Conservation (phyloP, 2,888 invertebrate species). For the Diplazon laetatorius region DNA sequence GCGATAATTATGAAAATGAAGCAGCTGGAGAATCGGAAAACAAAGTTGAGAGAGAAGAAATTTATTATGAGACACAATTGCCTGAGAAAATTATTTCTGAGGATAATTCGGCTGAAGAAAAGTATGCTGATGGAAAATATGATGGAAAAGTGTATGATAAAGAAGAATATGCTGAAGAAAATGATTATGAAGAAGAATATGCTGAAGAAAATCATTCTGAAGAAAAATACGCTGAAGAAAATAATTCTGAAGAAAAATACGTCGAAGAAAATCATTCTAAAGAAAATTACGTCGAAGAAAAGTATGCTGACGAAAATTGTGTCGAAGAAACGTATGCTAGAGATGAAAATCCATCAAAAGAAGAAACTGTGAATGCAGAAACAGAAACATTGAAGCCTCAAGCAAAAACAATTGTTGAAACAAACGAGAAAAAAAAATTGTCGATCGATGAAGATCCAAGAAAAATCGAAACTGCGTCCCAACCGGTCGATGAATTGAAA, state of each 20-base stretch:
- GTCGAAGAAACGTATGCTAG: too few relatives aligned
- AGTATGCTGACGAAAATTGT: neutral
- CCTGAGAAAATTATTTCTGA: neutral
- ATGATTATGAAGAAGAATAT: neutral
- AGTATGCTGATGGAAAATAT: neutral
- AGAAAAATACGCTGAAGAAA: neutral
- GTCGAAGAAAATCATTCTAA: too few relatives aligned
- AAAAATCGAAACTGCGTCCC: neutral
- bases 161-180: too few relatives aligned
- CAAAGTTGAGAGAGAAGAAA: neutral
- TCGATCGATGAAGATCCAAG: neutral
- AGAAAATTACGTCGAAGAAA: neutral
- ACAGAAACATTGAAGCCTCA: neutral
- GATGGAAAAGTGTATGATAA: too few relatives aligned
- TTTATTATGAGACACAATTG: neutral
- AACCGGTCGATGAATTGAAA: neutral
- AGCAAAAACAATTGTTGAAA: neutral
- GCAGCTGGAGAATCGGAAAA: neutral
- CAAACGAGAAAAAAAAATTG: neutral
- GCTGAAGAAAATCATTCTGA: neutral
- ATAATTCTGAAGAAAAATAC: neutral
- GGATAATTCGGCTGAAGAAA: neutral
- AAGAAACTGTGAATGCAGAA: neutral
- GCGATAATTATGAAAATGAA: neutral
- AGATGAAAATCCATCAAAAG: neutral